Evolutionary conservation across 2,113 vertebrate species (phyloP).

Genomic region (Aplodontia rufa): DNA sequence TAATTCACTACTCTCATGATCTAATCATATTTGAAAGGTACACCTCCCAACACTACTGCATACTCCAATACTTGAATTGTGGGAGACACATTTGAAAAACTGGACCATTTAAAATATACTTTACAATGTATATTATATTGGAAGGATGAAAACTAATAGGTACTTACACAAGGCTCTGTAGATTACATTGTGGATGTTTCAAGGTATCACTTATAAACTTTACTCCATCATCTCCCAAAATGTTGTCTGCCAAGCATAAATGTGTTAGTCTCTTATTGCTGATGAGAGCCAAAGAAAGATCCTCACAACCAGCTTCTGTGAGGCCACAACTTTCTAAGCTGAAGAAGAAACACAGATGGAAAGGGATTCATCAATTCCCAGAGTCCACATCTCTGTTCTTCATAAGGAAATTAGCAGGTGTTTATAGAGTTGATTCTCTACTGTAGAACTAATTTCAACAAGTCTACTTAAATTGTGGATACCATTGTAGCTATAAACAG

Average conservation of each 20-base stretch:
- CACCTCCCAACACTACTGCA: not conserved
- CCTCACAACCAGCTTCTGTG: conserved; percentile 51
- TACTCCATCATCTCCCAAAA: conserved; percentile 61
- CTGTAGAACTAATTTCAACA: not conserved
- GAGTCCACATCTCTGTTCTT: not conserved
- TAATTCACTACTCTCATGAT: not conserved
- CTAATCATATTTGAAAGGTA: not conserved
- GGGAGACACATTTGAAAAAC: not conserved
- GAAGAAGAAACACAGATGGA: conserved; percentile 33
- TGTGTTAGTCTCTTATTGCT: conserved; percentile 66
- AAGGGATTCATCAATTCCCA: not conserved
- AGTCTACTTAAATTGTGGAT: conserved; percentile 37
- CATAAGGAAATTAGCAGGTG: not conserved
- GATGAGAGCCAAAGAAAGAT: conserved; percentile 57
- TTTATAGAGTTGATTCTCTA: not conserved
- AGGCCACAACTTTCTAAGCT: conserved; percentile 70
- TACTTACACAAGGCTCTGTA: conserved; percentile 76
- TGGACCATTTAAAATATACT: conserved; percentile 15
- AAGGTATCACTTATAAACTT: conserved; percentile 61
- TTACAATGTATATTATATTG: not conserved
- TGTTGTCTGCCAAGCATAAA: conserved; percentile 66
- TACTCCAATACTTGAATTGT: too few relatives aligned
- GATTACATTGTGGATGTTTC: conserved; percentile 55
- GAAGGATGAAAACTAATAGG: not conserved
- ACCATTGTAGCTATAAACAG: not conserved